These are phyloP conservation scores for Laterallus jamaicensis DNA, from an alignment of 2,113 vertebrate genomes.

Conservation along the genomic window DNA sequence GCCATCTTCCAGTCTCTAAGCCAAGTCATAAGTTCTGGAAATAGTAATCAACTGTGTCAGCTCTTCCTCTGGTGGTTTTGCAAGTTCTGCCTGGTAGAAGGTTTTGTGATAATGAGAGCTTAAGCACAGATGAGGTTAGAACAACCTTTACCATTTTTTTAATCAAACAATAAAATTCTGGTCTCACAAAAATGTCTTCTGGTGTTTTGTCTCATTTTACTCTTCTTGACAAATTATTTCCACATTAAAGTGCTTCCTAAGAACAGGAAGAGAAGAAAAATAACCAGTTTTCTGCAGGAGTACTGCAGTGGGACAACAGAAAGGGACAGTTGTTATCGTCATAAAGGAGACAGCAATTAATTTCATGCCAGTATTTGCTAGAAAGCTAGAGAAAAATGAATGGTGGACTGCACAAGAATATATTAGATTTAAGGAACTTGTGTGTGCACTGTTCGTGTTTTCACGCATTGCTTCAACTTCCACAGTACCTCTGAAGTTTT, in stretches of 20 bases:
- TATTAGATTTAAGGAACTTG: background rate
- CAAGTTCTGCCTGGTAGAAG: conserved; percentile 5
- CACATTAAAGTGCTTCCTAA: background rate
- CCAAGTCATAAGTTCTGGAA: conserved; percentile 35
- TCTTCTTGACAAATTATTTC: conserved; percentile 6
- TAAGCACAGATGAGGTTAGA: conserved; percentile 2
- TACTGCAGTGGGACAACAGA: background rate
- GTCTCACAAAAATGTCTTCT: conserved; percentile 1
- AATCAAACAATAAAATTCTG: background rate
- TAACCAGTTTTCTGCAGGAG: background rate
- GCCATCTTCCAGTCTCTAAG: conserved; percentile 48
- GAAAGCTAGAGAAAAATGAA: background rate
- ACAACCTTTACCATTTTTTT: background rate
- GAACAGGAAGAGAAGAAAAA: background rate
- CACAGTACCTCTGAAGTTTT: background rate
- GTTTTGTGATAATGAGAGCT: background rate
- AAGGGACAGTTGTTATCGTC: background rate
- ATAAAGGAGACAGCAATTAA: background rate
- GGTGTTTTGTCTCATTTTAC: conserved; percentile 5
- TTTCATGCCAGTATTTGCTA: background rate
- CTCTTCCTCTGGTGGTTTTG: conserved; percentile 30
- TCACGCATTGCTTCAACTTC: background rate
- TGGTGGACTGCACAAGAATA: background rate
- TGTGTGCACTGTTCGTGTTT: background rate
- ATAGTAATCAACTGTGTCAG: conserved; percentile 14